Percentiles rank a stretch among this genome's conserved stretches.
Conservation (phyloP, 2,113 vertebrate species). For the Phycodurus eques region DNA sequence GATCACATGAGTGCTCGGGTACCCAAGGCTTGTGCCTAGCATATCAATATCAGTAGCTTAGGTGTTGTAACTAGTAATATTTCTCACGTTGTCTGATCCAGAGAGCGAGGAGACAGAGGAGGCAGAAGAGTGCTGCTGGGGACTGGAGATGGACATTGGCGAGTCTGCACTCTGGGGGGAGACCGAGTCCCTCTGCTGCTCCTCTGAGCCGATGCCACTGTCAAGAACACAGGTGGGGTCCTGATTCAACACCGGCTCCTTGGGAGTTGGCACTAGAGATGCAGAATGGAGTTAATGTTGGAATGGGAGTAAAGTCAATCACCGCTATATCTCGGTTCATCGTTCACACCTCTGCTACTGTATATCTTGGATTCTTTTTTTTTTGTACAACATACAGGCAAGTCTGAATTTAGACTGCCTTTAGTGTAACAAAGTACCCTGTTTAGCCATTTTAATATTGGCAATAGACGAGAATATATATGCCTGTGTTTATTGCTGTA, state of each 20-base stretch:
- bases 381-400: no score
- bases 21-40: no score
- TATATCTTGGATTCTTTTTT: no score
- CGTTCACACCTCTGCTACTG: neutral
- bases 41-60: neutral
- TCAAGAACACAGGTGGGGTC: conserved; percentile 29
- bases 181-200: conserved; percentile 76
- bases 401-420: no score
- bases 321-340: neutral
- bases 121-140: conserved; percentile 84
- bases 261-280: conserved; percentile 33
- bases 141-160: conserved; percentile 82
- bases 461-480: no score
- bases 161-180: conserved; percentile 81
- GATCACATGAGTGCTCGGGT: no score
- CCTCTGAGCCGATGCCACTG: conserved; percentile 62
- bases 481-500: no score
- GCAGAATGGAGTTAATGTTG: neutral
- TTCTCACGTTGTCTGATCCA: conserved; percentile 90
- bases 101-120: conserved; percentile 92
- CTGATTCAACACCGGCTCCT: conserved; percentile 22
- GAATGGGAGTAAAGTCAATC: neutral
- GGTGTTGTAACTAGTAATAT: neutral
- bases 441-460: no score
- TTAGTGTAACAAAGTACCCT: no score